Evolutionary conservation across 2,113 vertebrate species (phyloP).

Genomic region (Epinephelus moara): DNA sequence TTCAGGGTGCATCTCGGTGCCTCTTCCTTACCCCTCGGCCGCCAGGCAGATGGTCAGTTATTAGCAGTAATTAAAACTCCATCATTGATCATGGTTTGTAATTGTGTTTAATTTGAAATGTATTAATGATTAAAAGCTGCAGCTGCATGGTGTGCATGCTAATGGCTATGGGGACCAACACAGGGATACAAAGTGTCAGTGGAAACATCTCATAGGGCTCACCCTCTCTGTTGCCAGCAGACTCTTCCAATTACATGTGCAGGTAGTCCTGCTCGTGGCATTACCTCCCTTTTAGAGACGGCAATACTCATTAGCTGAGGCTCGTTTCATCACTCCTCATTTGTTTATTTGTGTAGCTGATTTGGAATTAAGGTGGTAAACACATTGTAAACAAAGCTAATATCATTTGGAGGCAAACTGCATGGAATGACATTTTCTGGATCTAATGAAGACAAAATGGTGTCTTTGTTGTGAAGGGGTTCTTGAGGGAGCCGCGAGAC

Average conservation of each 20-base stretch:
- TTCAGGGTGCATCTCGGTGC: slow-evolving; percentile 70
- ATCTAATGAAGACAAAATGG: slow-evolving; percentile 84
- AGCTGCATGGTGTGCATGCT: slow-evolving; percentile 74
- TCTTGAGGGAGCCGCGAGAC: slow-evolving; percentile 77
- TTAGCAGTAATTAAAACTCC: slow-evolving; percentile 88
- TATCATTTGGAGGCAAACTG: slow-evolving; percentile 70
- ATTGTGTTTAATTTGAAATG: slow-evolving; percentile 84
- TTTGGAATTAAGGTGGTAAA: slow-evolving; percentile 68
- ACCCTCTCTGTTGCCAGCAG: slow-evolving; percentile 47
- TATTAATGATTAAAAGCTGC: slow-evolving; percentile 84
- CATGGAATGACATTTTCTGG: slow-evolving; percentile 71
- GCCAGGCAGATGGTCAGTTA: slow-evolving; percentile 90
- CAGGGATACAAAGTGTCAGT: slow-evolving; percentile 56
- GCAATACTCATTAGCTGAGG: slow-evolving; percentile 46
- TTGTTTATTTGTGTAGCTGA: slow-evolving; percentile 72
- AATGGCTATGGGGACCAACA: slow-evolving; percentile 64
- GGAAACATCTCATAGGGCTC: slow-evolving; percentile 55
- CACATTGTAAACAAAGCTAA: slow-evolving; percentile 73
- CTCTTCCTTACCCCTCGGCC: slow-evolving; percentile 76
- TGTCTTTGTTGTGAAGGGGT: slow-evolving; percentile 77
- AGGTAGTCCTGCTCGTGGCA: slow-evolving; percentile 39
- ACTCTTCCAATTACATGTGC: slow-evolving; percentile 51
- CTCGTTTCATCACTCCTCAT: slow-evolving; percentile 54
- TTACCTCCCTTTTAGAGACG: slow-evolving; percentile 33
- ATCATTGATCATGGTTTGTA: slow-evolving; percentile 86